Evolutionary conservation across 2,888 invertebrate species (phyloP).

Genomic region (Andrena trimmerana): DNA sequence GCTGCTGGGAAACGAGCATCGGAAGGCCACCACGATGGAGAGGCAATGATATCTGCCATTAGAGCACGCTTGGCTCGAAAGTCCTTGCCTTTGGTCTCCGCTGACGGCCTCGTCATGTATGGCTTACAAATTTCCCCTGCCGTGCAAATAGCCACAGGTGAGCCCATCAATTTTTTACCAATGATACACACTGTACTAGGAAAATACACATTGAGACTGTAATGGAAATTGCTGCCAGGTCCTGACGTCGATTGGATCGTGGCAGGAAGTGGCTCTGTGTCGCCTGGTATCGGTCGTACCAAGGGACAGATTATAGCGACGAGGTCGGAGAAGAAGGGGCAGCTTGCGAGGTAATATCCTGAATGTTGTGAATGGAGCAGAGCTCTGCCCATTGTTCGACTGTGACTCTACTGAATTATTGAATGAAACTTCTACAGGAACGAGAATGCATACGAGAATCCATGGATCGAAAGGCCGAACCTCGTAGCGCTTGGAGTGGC

Average conservation of each 20-base stretch:
- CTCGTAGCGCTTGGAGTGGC: conserved; percentile 75
- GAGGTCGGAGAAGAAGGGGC: conserved; percentile 71
- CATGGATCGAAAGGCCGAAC: conserved; percentile 70
- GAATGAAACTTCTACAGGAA: conserved; percentile 55
- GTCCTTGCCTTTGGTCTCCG: conserved; percentile 90
- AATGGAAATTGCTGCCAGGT: conserved; percentile 80
- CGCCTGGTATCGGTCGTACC: conserved; percentile 85
- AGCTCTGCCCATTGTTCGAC: neutral
- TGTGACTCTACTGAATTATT: neutral
- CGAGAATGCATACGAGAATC: conserved; percentile 51
- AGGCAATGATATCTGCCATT: conserved; percentile 88
- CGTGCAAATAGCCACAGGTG: conserved; percentile 79
- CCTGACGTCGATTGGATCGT: conserved; percentile 93
- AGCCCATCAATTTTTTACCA: conserved; percentile 7
- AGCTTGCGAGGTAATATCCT: conserved; percentile 70
- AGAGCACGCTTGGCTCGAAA: conserved; percentile 91
- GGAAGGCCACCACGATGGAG: conserved; percentile 86
- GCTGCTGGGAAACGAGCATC: conserved; percentile 88
- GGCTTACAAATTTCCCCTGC: conserved; percentile 88
- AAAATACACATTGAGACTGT: neutral
- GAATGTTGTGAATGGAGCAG: neutral
- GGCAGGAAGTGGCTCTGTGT: conserved; percentile 88
- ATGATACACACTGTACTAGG: no score
- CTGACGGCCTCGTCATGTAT: conserved; percentile 91
- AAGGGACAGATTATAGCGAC: conserved; percentile 80